Conservation (phyloP, 2,797 vertebrate species). For the Amblyopsis hoosieri region DNA sequence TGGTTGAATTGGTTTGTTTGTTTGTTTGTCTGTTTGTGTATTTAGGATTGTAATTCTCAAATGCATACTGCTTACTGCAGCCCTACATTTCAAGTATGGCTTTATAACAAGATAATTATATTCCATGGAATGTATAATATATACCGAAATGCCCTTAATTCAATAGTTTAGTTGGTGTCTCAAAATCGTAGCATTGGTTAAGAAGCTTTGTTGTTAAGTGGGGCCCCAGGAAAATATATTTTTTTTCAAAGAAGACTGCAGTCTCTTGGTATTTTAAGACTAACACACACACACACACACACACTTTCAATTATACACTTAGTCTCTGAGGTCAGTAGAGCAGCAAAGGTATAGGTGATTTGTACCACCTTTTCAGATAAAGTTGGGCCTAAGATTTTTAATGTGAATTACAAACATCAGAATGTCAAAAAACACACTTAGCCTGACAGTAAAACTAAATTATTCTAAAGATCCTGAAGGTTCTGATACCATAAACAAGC, state of each 20-base stretch:
- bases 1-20: constrained; percentile 22
- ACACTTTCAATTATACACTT: neutral
- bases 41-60: neutral
- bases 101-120: neutral
- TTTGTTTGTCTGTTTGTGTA: constrained; percentile 9
- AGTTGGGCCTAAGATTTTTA: no score
- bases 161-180: constrained; percentile 3
- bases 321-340: neutral
- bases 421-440: neutral
- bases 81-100: neutral
- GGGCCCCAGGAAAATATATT: constrained; percentile 1
- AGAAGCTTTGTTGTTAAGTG: constrained; percentile 22
- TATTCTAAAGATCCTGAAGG: no score
- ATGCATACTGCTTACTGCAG: neutral
- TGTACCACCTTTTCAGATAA: neutral
- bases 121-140: neutral
- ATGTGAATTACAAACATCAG: no score
- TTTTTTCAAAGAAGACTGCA: neutral
- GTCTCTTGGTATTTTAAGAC: constrained; percentile 9
- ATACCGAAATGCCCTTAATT: constrained; percentile 9
- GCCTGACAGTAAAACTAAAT: no score
- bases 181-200: constrained; percentile 3
- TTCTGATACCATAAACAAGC: no score
- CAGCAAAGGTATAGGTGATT: neutral
- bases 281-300: neutral